These are phyloP conservation scores for Carcharodon carcharias DNA, from an alignment of 2,797 vertebrate species.

Conservation along the genomic window DNA sequence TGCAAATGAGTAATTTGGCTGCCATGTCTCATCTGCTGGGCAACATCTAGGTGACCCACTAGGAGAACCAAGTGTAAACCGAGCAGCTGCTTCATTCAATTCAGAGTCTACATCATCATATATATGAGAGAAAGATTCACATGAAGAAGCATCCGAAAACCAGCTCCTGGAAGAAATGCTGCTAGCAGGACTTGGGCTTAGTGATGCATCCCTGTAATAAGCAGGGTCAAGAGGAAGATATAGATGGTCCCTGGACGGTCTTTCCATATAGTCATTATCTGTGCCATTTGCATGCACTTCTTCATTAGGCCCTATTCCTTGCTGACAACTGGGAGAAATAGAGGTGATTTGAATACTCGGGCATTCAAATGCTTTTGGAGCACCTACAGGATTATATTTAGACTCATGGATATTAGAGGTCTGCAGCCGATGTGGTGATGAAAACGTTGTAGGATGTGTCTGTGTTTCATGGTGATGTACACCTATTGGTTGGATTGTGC, in stretches of 20 bases:
- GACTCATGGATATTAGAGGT: slow-evolving; percentile 65
- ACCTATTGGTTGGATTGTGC: slow-evolving; percentile 74
- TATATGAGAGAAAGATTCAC: slow-evolving; percentile 92
- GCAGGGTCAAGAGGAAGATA: slow-evolving; percentile 93
- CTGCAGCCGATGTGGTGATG: slow-evolving; percentile 70
- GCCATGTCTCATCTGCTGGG: slow-evolving; percentile 77
- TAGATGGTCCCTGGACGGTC: slow-evolving; percentile 89
- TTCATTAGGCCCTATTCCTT: slow-evolving; percentile 80
- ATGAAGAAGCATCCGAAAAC: slow-evolving; percentile 97
- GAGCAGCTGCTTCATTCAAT: slow-evolving; percentile 91
- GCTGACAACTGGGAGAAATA: slow-evolving; percentile 97
- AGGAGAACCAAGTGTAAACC: slow-evolving; percentile 86
- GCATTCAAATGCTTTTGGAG: slow-evolving; percentile 89
- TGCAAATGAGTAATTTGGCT: slow-evolving; percentile 68
- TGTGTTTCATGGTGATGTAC: slow-evolving; percentile 81
- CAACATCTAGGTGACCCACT: slow-evolving; percentile 80
- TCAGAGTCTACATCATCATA: slow-evolving; percentile 96
- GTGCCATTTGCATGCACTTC: slow-evolving; percentile 74
- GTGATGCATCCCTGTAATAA: slow-evolving; percentile 79
- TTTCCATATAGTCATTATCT: slow-evolving; percentile 83
- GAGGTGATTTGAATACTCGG: slow-evolving; percentile 99
- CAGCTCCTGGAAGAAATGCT: slow-evolving; percentile 95
- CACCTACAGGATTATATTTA: slow-evolving; percentile 74
- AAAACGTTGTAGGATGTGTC: slow-evolving; percentile 73
- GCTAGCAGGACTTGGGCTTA: slow-evolving; percentile 94